These are phyloP conservation scores for Sebastes minor DNA, from an alignment of 2,797 vertebrate species.

Conservation along the genomic window DNA sequence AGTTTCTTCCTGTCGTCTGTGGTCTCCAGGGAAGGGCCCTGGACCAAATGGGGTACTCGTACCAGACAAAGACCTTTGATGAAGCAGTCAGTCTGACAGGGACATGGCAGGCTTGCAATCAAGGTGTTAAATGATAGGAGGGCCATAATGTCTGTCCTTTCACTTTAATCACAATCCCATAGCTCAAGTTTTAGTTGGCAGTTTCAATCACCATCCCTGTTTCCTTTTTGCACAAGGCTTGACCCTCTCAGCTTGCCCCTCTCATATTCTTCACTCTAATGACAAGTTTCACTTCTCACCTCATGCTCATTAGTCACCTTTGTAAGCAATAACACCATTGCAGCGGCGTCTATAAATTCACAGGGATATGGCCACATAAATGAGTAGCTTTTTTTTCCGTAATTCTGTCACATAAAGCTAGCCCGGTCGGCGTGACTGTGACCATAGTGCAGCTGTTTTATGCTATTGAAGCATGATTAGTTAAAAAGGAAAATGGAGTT, in stretches of 20 bases:
- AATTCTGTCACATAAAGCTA: slow-evolving; percentile 42
- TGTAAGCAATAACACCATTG: slow-evolving; percentile 57
- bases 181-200: slow-evolving; percentile 66
- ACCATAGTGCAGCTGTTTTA: slow-evolving; percentile 38
- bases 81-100: slow-evolving; percentile 69
- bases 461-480: slow-evolving; percentile 50
- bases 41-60: slow-evolving; percentile 40
- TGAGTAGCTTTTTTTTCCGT: slow-evolving; percentile 13
- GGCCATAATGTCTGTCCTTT: slow-evolving; percentile 67
- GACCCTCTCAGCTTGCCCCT: slow-evolving; percentile 59
- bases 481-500: slow-evolving; percentile 46
- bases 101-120: slow-evolving; percentile 75
- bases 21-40: slow-evolving; percentile 36
- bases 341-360: slow-evolving; percentile 61
- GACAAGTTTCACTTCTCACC: slow-evolving; percentile 76
- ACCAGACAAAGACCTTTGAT: slow-evolving; percentile 67
- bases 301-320: slow-evolving; percentile 74
- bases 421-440: background rate
- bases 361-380: slow-evolving; percentile 51
- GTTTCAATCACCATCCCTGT: slow-evolving; percentile 64
- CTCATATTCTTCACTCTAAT: slow-evolving; percentile 63
- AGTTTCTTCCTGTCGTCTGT: slow-evolving; percentile 10
- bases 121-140: slow-evolving; percentile 72
- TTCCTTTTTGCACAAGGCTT: slow-evolving; percentile 58
- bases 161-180: slow-evolving; percentile 70